phyloP scores from a whole-genome alignment of 2,113 vertebrate species.

The Phycodurus eques region DNA sequence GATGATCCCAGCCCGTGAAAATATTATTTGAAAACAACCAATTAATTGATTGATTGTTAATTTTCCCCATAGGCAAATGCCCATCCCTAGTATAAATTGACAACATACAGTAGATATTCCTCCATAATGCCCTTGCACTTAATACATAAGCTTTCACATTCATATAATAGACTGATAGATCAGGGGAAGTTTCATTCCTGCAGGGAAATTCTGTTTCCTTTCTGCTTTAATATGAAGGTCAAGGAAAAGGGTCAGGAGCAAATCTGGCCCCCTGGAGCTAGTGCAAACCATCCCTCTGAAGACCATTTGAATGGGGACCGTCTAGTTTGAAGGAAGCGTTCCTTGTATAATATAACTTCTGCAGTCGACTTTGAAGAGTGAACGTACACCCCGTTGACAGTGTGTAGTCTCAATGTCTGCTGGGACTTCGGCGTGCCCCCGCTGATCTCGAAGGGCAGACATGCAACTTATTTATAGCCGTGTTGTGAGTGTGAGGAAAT shows the following conservation, averaged over 20 bases:
- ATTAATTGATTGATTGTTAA: no score
- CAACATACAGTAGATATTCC: neutral
- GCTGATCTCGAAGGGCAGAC: constrained; percentile 47
- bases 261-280: neutral
- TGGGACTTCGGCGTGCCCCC: constrained; percentile 38
- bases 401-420: constrained; percentile 41
- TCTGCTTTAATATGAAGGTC: neutral
- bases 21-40: no score
- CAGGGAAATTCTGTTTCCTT: neutral
- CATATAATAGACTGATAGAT: neutral
- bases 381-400: constrained; percentile 11
- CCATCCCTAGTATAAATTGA: neutral
- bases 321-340: neutral
- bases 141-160: neutral
- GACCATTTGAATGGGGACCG: neutral
- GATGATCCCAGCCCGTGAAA: no score
- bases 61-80: neutral
- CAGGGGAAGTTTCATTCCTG: neutral
- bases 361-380: constrained; percentile 7
- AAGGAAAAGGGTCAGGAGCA: neutral
- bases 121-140: neutral
- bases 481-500: constrained; percentile 64
- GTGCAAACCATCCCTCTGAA: constrained; percentile 4
- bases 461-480: constrained; percentile 61
- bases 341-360: neutral